Evolutionary conservation across 2,888 invertebrate genomes (phyloP).

Genomic region (Tinea pellionella): DNA sequence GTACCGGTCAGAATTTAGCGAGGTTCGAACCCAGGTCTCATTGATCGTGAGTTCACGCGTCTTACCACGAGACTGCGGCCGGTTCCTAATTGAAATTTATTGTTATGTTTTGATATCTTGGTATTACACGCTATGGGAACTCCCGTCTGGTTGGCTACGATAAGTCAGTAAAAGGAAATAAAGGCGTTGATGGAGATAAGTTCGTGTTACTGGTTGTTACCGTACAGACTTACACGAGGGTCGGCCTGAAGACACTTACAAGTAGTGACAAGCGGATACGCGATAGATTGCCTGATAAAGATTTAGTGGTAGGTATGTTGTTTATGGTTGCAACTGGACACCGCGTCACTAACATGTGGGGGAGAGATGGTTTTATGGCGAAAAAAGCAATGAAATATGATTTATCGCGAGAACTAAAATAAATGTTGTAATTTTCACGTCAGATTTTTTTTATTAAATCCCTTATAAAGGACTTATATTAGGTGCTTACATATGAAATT

Average conservation of each 20-base stretch:
- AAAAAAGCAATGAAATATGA: constrained; percentile 1
- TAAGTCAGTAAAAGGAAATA: constrained; percentile 34
- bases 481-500: no score
- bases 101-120: constrained; percentile 1
- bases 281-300: constrained; percentile 7
- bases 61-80: no score
- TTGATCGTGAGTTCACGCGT: no score
- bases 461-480: no score
- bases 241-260: neutral
- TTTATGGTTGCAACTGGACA: neutral
- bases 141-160: constrained; percentile 22
- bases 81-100: neutral
- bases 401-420: neutral
- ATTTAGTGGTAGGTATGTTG: neutral
- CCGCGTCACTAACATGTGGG: neutral
- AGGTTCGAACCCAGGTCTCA: no score
- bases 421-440: neutral
- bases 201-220: constrained; percentile 42
- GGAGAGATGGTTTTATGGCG: neutral
- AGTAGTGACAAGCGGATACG: constrained; percentile 7
- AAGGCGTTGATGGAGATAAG: constrained; percentile 48
- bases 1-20: no score
- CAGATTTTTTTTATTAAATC: neutral
- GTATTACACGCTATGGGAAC: neutral
- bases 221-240: neutral